Evolutionary conservation across 2,888 invertebrate species (phyloP), one percentile per base, ranked within the genome.

Genomic region (Sarcophaga subvicina): DNA sequence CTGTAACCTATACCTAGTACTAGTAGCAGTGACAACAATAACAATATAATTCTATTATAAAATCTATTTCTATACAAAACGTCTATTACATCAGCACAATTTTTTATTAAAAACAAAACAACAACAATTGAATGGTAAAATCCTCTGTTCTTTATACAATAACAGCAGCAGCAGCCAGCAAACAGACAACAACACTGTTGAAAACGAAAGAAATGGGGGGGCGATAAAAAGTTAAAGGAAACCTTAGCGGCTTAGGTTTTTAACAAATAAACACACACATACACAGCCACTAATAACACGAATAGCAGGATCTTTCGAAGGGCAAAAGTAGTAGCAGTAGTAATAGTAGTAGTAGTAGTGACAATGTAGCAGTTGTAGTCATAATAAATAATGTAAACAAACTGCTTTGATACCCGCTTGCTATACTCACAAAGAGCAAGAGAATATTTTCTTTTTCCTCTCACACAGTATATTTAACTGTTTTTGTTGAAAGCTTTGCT

Each of bases 11-110:
- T 37, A 37, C 14, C 17, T 3, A 14, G 0, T 14, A 1, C 69
- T 37, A 20, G 14, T 47, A 22, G 45, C 22, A 69, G 12, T 22
- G 3, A 45, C 69, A 69, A 69, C 22, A 47, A 22, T 14, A 22
- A 63, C 25, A 64, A 70, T 47, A 72, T 47, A 72, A 72, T 59
- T 72, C n/a, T 72, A 72, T 72, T 72, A 60, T 71, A 49, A 20
- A 69, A 22, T 49, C 14, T 69, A 22, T 49, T 22, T 22, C 54
- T 71, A 71, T 72, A 59, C 37, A 72, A 37, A n/a, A 60, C 60
- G 59, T 60, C 60, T 60, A 72, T 72, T 72, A 60, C 59, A 60
- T 72, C 71, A 72, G 71, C 71, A 60, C n/a, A 37, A 27, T 72
- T 59, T 60, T 27, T 60, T 59, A 25, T 60, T 11, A 10, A 59